Percentiles rank a stretch among this genome's conserved stretches.
Evolutionary conservation across 1,140 invertebrate genomes (phyloP).

Genomic region (Micrasema longulum): DNA sequence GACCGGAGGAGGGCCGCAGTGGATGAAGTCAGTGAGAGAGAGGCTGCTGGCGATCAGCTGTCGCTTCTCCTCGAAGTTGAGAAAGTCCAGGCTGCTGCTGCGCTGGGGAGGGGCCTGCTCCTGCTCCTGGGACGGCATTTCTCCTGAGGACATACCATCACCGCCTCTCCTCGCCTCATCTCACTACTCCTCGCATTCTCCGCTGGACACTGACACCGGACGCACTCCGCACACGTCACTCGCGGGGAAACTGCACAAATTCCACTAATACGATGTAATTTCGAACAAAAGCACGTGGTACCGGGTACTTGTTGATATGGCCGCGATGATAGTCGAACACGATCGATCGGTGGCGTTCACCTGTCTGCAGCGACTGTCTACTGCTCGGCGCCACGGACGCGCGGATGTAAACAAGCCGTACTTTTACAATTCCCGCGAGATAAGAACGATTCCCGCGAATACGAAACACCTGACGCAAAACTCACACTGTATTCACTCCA

Average conservation of each 20-base stretch:
- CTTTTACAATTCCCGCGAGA: conserved; percentile 8
- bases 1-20: conserved; percentile 72
- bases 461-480: not conserved
- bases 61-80: conserved; percentile 91
- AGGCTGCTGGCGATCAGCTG: conserved; percentile 89
- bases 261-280: not conserved
- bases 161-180: conserved; percentile 33
- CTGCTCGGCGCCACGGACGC: conserved; percentile 38
- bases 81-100: conserved; percentile 87
- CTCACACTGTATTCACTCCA: not conserved
- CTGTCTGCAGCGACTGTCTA: conserved; percentile 41
- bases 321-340: conserved; percentile 30
- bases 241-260: not conserved
- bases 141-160: conserved; percentile 56
- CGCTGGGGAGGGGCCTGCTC: conserved; percentile 66
- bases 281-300: conserved; percentile 35
- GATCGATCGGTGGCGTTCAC: conserved; percentile 47
- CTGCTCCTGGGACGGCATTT: conserved; percentile 66
- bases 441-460: not conserved
- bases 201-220: too few relatives aligned
- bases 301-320: conserved; percentile 41
- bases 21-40: conserved; percentile 86
- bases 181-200: conserved; percentile 53
- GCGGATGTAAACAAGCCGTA: conserved; percentile 40
- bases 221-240: not conserved